These are phyloP conservation scores for Pteronura brasiliensis DNA, from an alignment of 2,113 vertebrate species.

Conservation along the genomic window DNA sequence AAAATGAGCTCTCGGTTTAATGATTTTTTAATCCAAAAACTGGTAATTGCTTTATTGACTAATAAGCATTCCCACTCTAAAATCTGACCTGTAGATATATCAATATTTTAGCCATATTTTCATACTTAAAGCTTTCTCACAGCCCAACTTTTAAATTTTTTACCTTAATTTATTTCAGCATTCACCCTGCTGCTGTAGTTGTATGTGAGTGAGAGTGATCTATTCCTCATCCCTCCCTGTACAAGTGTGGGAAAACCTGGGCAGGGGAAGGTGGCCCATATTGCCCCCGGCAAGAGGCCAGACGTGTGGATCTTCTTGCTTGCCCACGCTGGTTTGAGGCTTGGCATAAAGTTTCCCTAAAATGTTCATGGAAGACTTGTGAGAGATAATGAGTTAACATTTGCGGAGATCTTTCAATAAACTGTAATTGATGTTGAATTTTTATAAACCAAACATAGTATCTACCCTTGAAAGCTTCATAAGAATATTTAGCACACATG, in stretches of 20 bases:
- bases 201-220: background rate
- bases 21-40: background rate
- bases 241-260: background rate
- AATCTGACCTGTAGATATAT: background rate
- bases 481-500: slow-evolving; percentile 72
- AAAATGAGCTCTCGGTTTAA: background rate
- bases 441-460: slow-evolving; percentile 58
- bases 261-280: fast-evolving
- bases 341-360: background rate
- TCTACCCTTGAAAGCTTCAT: slow-evolving; percentile 56
- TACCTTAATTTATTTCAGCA: background rate
- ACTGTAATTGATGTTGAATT: slow-evolving; percentile 65
- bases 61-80: background rate
- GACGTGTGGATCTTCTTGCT: background rate
- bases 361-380: background rate
- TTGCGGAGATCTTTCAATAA: slow-evolving; percentile 47
- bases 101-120: background rate
- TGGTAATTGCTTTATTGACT: background rate
- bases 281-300: too few relatives aligned
- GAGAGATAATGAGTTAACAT: slow-evolving; percentile 73
- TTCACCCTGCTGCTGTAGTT: background rate
- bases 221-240: background rate
- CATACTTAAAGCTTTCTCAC: background rate
- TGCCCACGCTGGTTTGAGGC: background rate
- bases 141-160: background rate